Conservation (phyloP, 2,888 invertebrate genomes). For the Petrolisthes cinctipes region DNA sequence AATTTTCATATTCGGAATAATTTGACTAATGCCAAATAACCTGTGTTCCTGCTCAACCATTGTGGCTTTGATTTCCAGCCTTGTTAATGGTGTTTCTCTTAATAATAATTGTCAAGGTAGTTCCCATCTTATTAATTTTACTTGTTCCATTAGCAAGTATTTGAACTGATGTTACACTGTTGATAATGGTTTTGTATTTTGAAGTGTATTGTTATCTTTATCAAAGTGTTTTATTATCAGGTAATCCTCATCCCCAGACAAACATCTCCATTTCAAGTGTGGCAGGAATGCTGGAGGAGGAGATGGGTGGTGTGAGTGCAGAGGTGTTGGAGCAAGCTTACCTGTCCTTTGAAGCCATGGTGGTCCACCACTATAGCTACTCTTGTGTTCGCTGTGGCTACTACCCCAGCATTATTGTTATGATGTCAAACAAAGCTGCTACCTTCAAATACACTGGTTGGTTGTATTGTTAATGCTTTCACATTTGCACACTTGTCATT, state of each 20-base stretch:
- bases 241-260: background rate
- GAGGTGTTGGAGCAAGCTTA: background rate
- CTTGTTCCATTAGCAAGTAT: no score
- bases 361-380: background rate
- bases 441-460: background rate
- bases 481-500: no score
- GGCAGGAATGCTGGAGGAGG: background rate
- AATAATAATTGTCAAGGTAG: no score
- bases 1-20: no score
- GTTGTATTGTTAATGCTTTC: background rate
- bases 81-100: no score
- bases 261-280: background rate
- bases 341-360: slow-evolving; percentile 14
- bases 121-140: no score
- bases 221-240: background rate
- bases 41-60: no score
- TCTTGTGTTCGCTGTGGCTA: slow-evolving; percentile 9
- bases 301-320: background rate
- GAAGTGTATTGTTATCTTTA: no score
- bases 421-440: background rate
- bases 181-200: no score
- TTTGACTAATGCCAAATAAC: no score
- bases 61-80: no score
- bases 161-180: no score
- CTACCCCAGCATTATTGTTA: background rate